Base-by-base conservation (phyloP, 2,113 vertebrate species). In the Mustela nigripes region DNA sequence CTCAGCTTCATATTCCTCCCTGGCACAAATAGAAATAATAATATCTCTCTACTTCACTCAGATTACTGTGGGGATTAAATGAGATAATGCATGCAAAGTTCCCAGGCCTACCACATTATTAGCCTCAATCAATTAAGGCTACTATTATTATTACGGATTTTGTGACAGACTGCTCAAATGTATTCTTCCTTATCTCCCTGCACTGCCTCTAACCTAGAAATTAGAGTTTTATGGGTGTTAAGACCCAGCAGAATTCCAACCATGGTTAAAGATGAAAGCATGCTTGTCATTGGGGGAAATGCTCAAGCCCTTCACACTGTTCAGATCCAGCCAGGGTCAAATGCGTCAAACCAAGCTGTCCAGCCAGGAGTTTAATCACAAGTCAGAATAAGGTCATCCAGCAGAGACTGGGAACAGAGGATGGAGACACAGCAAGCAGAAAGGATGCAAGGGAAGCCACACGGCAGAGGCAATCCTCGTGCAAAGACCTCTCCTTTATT, bases 121-220 rank as follows among this genome's bases (percentile, higher is more conserved):
- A 36, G 45, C 58, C 69, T 60, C 65, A 62, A 28, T 65, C 76
- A 62, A 91, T 71, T 78, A 91, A 80, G 71, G 45, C 92, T 62
- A n/a, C 28, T 83, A 62, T 24, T 60, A 60, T 60, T 60, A 24
- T 60, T 60, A 24, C 8, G 8, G 31, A 80, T 89, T 94, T 93
- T 21, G 63, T 89, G 62, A 22, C 56, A 42, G 39, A 45, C 18
- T 79, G 76, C 48, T 53, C 31, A 79, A 53, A 53, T 39, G 8
- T 50, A 39, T 24, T 88, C 92, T 94, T 83, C 45, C 26, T 69
- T 58, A 71, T 19, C 81, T 89, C 53, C 50, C 42, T 39, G 63
- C 63, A 78, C 45, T 78, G n/a, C 69, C 36, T 91, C 26, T 84
- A 74, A 88, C 69, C 84, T 60, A n/a, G 89, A 95, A 93, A 86